phyloP scores from a whole-genome alignment of 1,140 invertebrate genomes.

The Conus betulinus region DNA sequence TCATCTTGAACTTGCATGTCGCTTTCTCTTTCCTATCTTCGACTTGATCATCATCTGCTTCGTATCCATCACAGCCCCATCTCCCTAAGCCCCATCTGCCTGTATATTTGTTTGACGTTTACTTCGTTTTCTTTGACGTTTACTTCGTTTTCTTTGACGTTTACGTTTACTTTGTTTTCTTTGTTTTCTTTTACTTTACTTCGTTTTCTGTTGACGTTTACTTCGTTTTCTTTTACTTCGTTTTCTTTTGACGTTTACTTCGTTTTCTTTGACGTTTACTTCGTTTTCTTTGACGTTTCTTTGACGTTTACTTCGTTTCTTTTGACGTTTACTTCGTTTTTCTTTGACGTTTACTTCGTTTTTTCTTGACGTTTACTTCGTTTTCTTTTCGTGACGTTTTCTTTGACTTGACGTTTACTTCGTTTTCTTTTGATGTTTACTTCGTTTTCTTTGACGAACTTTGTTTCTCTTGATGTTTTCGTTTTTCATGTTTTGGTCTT shows the following conservation, averaged over 20 bases:
- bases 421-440: background rate
- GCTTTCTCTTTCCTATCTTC: background rate
- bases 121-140: background rate
- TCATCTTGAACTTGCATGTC: too few relatives aligned
- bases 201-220: background rate
- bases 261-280: background rate
- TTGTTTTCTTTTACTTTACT: constrained; percentile 28
- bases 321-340: background rate
- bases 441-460: background rate
- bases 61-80: background rate
- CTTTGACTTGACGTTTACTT: background rate
- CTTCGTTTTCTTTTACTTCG: constrained; percentile 31
- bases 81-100: too few relatives aligned
- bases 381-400: background rate
- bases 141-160: constrained; percentile 31
- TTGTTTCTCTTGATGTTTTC: background rate
- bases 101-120: too few relatives aligned
- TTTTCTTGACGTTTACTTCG: background rate
- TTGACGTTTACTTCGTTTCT: background rate
- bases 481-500: background rate
- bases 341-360: background rate
- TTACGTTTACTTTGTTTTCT: constrained; percentile 31
- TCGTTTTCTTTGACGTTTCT: constrained; percentile 15
- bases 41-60: background rate
- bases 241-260: constrained; percentile 17